Conservation (phyloP, 2,113 vertebrate species). For the Burhinus oedicnemus region DNA sequence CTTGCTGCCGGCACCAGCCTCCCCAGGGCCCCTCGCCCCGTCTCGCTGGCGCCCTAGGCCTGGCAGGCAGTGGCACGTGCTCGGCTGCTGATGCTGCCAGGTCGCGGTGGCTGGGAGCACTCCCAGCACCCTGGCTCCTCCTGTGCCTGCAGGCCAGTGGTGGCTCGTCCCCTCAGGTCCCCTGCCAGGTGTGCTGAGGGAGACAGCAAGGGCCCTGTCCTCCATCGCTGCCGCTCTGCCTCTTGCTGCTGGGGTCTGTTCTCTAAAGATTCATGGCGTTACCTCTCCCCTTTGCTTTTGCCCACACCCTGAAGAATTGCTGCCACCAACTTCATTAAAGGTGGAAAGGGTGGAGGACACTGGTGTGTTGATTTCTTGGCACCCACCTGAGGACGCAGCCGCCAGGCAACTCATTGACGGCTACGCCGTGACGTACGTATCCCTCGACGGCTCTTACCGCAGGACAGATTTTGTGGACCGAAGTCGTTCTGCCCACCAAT, state of each 20-base stretch:
- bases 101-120: rapidly evolving
- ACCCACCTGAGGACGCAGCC: conserved; percentile 76
- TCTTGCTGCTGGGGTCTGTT: background rate
- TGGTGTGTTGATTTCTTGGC: conserved; percentile 93
- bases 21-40: rapidly evolving
- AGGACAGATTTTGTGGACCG: conserved; percentile 91
- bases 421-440: conserved; percentile 90
- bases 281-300: conserved; percentile 64
- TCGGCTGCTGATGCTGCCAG: rapidly evolving
- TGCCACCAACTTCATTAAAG: conserved; percentile 91
- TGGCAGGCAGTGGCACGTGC: background rate
- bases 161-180: background rate
- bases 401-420: conserved; percentile 86
- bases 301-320: conserved; percentile 83
- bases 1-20: background rate
- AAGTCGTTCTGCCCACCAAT: conserved; percentile 85
- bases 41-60: background rate
- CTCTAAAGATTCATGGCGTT: conserved; percentile 65
- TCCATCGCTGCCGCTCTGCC: background rate
- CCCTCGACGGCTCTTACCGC: conserved; percentile 82
- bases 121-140: background rate
- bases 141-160: background rate
- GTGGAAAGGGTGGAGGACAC: conserved; percentile 92
- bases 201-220: background rate
- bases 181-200: background rate